phyloP scores from a whole-genome alignment of 2,888 invertebrate species.

The Minunthozetes semirufus region DNA sequence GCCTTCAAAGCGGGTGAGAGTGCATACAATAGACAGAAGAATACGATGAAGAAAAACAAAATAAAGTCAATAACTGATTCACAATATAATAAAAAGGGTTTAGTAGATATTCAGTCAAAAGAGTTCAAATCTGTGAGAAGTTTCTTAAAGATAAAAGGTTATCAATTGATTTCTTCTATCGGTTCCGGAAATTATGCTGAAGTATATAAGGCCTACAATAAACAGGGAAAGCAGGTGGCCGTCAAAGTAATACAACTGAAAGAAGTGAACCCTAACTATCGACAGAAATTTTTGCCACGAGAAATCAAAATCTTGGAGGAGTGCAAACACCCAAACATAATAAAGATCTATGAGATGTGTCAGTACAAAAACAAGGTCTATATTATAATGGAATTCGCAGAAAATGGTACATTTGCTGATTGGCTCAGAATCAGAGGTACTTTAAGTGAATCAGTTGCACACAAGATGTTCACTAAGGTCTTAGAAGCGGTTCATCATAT shows the following conservation, averaged over 20 bases:
- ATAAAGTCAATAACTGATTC: neutral
- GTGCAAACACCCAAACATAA: slow-evolving; percentile 47
- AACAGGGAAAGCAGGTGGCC: neutral
- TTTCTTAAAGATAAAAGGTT: slow-evolving; percentile 1
- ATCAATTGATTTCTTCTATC: neutral
- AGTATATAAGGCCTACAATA: neutral
- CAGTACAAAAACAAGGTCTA: slow-evolving; percentile 44
- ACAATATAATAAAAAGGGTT: neutral
- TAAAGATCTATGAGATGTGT: slow-evolving; percentile 46
- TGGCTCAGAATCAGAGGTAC: slow-evolving; percentile 46
- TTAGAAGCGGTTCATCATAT: slow-evolving; percentile 21
- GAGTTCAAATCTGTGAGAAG: neutral
- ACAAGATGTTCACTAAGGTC: neutral
- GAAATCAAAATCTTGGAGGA: slow-evolving; percentile 48
- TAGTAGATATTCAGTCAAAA: neutral
- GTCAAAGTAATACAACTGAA: slow-evolving; percentile 24
- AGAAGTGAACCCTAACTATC: neutral
- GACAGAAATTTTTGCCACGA: slow-evolving; percentile 48
- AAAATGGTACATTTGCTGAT: slow-evolving; percentile 49
- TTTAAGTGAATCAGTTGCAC: slow-evolving; percentile 3
- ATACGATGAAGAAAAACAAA: neutral
- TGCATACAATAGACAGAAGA: neutral
- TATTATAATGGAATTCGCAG: slow-evolving; percentile 48
- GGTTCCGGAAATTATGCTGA: slow-evolving; percentile 15
- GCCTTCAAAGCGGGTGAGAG: neutral